Base-by-base conservation (phyloP, 2,113 vertebrate species). In the Stigmatopora argus region DNA sequence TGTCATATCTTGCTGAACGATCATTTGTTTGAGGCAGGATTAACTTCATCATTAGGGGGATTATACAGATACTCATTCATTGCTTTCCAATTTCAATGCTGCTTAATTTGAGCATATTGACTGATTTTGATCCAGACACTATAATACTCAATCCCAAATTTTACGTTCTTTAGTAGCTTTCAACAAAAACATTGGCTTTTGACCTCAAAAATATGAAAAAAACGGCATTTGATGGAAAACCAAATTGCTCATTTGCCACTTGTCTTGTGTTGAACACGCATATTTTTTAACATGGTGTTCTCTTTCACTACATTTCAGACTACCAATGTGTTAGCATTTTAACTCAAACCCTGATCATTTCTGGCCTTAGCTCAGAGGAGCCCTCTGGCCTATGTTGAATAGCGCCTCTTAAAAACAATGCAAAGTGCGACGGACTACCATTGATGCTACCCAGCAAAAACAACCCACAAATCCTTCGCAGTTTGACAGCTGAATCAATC, bases 401-500 rank as follows among this genome's bases (percentile, higher is more conserved):
- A 11, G 7, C 11, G 6, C 12, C 38, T 45, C 59, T 44, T 45
- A 0, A 62, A 61, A 65, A 66, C 18, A 17, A 60, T 3, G 26
- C 56, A 58, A 66, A 19, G 66, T 14, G 13, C 13, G 57, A 59
- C 26, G 38, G 6, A 35, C 63, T 52, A n/a, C 23, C 26, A 75
- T 57, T 8, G 34, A 23, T 56, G n/a, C 15, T 61, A 1, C 18
- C 45, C 55, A 34, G 66, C n/a, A 56, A 56, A 66, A 64, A 65
- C 58, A 66, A 62, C 14, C 13, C 21, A 62, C 77, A 71, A 67
- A 77, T 56, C 0, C 58, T 41, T 11, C 58, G 8, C 56, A 4
- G 35, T 71, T 49, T 60, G 34, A 65, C 51, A 48, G 31, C 45
- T 65, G 41, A 69, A 71, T 74, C 64, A 62, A n/a, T 66, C 62